Conservation (phyloP, 1,140 invertebrate genomes). For the Bombus soroeensis region DNA sequence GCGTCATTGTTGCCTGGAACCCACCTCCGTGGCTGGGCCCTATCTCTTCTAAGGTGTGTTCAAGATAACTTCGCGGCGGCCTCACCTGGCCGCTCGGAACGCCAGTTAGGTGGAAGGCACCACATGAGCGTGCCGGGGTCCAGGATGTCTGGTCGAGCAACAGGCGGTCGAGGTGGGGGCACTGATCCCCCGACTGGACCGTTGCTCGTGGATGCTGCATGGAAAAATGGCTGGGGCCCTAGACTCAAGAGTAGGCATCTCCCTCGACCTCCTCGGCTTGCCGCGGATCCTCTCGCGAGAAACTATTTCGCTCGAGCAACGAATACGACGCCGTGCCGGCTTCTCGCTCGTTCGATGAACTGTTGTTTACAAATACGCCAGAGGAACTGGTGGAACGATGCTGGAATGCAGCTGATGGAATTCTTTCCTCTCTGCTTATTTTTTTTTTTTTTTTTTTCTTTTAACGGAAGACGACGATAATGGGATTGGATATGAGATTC, state of each 20-base stretch:
- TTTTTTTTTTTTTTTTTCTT: not conserved
- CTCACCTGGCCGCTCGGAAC: conserved; percentile 46
- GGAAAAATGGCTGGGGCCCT: conserved; percentile 71
- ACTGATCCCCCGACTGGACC: conserved; percentile 65
- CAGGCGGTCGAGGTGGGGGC: conserved; percentile 49
- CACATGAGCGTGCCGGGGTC: conserved; percentile 44
- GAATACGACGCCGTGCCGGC: not conserved
- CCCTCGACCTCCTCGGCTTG: conserved; percentile 51
- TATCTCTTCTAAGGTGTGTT: conserved; percentile 77
- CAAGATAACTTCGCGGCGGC: conserved; percentile 71
- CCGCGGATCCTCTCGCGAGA: conserved; percentile 32
- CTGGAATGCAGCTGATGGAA: not conserved
- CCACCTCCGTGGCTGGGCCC: conserved; percentile 69
- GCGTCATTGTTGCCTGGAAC: conserved; percentile 79
- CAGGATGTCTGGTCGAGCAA: conserved; percentile 61
- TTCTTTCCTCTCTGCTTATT: not conserved
- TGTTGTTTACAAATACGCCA: conserved; percentile 38
- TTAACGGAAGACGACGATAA: not conserved
- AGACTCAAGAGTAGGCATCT: conserved; percentile 68
- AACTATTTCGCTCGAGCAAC: conserved; percentile 25
- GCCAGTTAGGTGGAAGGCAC: conserved; percentile 72
- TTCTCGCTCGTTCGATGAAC: conserved; percentile 42
- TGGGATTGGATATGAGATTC: not conserved
- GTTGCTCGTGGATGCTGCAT: conserved; percentile 63
- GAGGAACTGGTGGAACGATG: not conserved